Conservation (phyloP, 2,113 vertebrate genomes). For the Arizona elegans region DNA sequence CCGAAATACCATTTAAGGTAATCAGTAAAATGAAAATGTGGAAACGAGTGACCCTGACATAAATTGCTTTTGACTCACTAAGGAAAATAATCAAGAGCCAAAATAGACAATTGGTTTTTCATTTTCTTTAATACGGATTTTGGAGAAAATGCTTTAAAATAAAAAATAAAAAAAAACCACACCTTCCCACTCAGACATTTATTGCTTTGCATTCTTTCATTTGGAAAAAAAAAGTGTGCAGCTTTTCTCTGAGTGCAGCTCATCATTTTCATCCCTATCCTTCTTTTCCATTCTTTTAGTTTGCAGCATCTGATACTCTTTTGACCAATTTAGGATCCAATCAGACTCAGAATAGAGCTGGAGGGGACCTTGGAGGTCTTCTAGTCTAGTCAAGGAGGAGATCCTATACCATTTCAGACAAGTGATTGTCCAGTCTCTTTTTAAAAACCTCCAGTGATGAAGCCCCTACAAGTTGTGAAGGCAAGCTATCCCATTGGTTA, state of each 20-base stretch:
- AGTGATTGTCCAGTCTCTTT: no score
- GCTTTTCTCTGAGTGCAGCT: constrained; percentile 53
- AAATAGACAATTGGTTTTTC: constrained; percentile 24
- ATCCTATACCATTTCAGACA: no score
- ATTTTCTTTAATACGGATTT: constrained; percentile 48
- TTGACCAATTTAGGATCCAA: neutral
- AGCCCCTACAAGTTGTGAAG: no score
- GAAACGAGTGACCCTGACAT: neutral
- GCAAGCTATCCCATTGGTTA: no score
- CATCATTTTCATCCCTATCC: constrained; percentile 22
- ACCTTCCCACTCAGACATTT: constrained; percentile 41
- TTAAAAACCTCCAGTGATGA: no score
- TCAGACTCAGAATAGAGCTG: no score
- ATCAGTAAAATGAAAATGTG: constrained; percentile 34
- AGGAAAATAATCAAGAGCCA: constrained; percentile 30
- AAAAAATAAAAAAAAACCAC: constrained; percentile 18
- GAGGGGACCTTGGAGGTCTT: no score
- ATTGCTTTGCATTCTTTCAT: constrained; percentile 48
- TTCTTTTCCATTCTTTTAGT: neutral
- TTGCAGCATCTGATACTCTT: constrained; percentile 53
- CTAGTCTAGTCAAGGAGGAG: no score
- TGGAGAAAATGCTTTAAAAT: constrained; percentile 38
- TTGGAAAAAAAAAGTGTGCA: constrained; percentile 43
- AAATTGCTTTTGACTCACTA: constrained; percentile 37
- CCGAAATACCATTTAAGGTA: constrained; percentile 12